Evolutionary conservation across 2,888 invertebrate species (phyloP).

Genomic region (Dorcus hopei): DNA sequence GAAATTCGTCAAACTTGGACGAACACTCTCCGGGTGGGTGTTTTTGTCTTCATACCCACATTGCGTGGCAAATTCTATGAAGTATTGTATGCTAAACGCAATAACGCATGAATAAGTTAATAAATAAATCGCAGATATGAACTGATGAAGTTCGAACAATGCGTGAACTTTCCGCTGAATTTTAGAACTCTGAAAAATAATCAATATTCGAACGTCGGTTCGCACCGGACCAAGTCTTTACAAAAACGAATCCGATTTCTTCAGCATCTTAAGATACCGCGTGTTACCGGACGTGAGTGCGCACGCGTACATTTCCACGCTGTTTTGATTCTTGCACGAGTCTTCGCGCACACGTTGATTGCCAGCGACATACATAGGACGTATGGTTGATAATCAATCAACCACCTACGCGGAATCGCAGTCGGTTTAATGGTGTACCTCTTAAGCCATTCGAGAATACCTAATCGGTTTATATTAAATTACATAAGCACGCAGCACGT

Average conservation of each 20-base stretch:
- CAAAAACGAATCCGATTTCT: constrained; percentile 6
- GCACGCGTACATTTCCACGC: constrained; percentile 39
- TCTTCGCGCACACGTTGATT: constrained; percentile 38
- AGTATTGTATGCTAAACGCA: too few species aligned
- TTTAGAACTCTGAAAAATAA: not conserved
- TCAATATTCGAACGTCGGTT: not conserved
- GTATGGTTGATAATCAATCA: constrained; percentile 35
- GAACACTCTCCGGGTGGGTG: too few species aligned
- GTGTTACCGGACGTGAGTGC: constrained; percentile 27
- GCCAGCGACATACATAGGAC: constrained; percentile 36
- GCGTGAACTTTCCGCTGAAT: not conserved
- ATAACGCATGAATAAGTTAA: too few species aligned
- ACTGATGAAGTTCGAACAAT: too few species aligned
- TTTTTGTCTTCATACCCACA: too few species aligned
- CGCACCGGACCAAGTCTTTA: not conserved
- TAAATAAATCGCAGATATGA: too few species aligned
- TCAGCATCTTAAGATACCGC: constrained; percentile 23
- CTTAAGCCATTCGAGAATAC: not conserved
- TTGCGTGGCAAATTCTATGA: too few species aligned
- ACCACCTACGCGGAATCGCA: constrained; percentile 16
- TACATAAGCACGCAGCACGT: too few species aligned
- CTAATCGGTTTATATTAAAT: too few species aligned
- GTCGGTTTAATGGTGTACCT: not conserved
- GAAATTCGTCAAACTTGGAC: too few species aligned
- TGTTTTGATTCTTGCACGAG: constrained; percentile 41